phyloP scores from a whole-genome alignment of 1,140 invertebrate species.

The Platorchestia sp. region DNA sequence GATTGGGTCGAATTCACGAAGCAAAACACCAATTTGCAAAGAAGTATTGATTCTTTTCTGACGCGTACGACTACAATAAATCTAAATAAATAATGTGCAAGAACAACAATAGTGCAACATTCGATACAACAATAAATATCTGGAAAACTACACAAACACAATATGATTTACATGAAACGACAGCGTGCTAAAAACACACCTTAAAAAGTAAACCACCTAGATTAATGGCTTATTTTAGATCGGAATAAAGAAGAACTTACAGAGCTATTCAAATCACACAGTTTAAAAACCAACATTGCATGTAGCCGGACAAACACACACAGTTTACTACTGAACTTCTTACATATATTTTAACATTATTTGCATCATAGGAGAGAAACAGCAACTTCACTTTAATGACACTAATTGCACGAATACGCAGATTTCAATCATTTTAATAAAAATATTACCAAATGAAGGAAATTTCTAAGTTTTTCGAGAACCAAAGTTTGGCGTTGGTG shows the following conservation, averaged over 20 bases:
- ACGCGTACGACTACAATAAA: background rate
- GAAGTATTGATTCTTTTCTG: background rate
- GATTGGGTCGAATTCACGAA: background rate
- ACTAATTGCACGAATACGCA: too few relatives aligned
- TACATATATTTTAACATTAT: too few relatives aligned
- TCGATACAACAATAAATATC: background rate
- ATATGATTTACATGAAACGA: background rate
- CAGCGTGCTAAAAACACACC: background rate
- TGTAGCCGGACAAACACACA: too few relatives aligned
- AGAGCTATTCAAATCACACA: background rate
- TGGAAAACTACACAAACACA: background rate
- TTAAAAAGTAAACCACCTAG: background rate
- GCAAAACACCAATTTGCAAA: background rate
- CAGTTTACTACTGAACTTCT: too few relatives aligned
- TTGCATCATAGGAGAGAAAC: too few relatives aligned
- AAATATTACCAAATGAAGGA: too few relatives aligned
- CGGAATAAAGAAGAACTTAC: background rate
- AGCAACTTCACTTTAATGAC: too few relatives aligned
- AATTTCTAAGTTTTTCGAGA: too few relatives aligned
- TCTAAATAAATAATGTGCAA: conserved; percentile 10
- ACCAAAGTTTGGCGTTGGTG: too few relatives aligned
- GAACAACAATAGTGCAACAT: background rate
- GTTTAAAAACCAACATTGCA: background rate
- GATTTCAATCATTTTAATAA: too few relatives aligned
- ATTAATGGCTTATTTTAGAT: background rate